These are phyloP conservation scores for Pyrgilauda ruficollis DNA, from an alignment of 2,113 vertebrate species.

Conservation along the genomic window DNA sequence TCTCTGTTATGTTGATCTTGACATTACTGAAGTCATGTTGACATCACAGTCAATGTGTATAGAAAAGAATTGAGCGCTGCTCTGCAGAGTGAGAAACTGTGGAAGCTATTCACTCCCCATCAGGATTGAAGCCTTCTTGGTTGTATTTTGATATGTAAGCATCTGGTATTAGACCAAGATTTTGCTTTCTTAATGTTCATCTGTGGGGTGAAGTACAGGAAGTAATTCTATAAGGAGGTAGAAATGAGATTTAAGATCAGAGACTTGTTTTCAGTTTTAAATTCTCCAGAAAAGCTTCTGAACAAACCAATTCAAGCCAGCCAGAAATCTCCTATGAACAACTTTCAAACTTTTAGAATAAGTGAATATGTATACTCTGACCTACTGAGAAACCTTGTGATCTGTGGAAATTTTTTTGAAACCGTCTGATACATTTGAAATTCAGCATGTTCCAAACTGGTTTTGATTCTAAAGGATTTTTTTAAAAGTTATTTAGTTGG, in stretches of 20 bases:
- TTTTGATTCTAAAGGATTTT: not conserved
- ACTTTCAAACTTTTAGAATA: not conserved
- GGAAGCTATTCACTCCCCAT: not conserved
- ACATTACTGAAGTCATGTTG: not conserved
- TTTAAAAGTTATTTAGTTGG: not conserved
- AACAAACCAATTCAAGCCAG: not conserved
- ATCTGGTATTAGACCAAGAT: not conserved
- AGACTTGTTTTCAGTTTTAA: not conserved
- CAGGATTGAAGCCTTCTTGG: not conserved
- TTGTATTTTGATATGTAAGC: not conserved
- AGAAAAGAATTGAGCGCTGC: not conserved
- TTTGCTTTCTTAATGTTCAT: not conserved
- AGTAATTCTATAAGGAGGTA: not conserved
- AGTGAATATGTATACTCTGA: not conserved
- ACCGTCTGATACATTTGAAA: not conserved
- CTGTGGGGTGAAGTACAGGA: not conserved
- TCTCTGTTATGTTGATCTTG: not conserved
- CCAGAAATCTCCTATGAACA: not conserved
- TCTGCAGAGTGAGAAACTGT: not conserved
- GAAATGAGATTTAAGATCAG: not conserved
- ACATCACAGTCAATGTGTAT: not conserved
- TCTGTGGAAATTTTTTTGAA: not conserved
- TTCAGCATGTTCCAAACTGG: not conserved
- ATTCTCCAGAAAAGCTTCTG: not conserved
- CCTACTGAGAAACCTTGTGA: not conserved